phyloP scores from a whole-genome alignment of 2,113 vertebrate genomes.

The Carassius auratus region DNA sequence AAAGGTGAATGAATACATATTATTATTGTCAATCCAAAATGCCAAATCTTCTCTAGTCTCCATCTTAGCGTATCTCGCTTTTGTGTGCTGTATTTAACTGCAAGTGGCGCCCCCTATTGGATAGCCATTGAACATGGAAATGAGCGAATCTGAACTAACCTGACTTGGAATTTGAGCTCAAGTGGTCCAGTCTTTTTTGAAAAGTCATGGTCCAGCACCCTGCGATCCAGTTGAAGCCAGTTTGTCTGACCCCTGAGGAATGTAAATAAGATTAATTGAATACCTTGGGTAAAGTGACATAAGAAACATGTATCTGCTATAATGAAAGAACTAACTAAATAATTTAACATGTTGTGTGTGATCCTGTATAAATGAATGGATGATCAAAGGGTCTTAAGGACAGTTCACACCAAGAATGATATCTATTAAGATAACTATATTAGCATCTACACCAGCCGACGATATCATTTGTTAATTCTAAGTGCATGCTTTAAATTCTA shows the following conservation, averaged over 20 bases:
- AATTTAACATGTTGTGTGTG: neutral
- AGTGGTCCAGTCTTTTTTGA: conserved; percentile 86
- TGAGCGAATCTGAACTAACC: conserved; percentile 13
- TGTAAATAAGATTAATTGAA: conserved; percentile 50
- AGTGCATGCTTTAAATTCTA: too few relatives aligned
- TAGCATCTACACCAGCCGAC: too few relatives aligned
- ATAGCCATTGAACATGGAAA: neutral
- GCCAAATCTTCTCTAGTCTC: neutral
- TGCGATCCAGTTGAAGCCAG: conserved; percentile 95
- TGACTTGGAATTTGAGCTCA: conserved; percentile 84
- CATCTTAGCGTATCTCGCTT: too few relatives aligned
- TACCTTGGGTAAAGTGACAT: neutral
- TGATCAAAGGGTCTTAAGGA: neutral
- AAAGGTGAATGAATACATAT: neutral
- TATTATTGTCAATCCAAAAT: neutral
- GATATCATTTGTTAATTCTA: too few relatives aligned
- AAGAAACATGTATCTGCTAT: neutral
- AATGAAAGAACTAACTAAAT: neutral
- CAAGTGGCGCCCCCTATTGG: conserved; percentile 72
- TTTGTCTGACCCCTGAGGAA: conserved; percentile 86
- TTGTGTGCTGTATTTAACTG: conserved; percentile 3
- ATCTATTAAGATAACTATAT: too few relatives aligned
- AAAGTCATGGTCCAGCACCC: conserved; percentile 94
- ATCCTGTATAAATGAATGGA: neutral
- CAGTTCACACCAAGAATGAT: too few relatives aligned